These are phyloP conservation scores for Trichomalopsis sarcophagae DNA, from an alignment of 1,140 invertebrate species.

Conservation along the genomic window DNA sequence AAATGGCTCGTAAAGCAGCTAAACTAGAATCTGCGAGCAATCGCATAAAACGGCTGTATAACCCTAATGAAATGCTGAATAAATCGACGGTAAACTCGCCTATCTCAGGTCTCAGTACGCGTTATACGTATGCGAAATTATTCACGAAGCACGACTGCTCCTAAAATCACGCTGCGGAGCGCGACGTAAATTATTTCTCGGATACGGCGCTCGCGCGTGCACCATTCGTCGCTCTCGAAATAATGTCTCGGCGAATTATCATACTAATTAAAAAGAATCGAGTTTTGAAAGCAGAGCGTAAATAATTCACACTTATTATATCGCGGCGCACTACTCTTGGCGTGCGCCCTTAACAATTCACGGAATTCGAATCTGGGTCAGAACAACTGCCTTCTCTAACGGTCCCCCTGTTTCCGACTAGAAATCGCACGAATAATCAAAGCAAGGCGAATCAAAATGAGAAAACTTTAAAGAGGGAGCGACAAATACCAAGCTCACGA, in stretches of 20 bases:
- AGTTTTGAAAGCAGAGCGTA: background rate
- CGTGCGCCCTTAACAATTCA: background rate
- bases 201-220: too few species aligned
- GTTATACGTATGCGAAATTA: background rate
- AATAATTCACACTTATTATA: background rate
- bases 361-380: background rate
- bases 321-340: background rate
- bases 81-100: background rate
- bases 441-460: too few species aligned
- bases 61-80: slow-evolving; percentile 3
- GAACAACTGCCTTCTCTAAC: too few species aligned
- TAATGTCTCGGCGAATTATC: background rate
- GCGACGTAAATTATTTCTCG: too few species aligned
- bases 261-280: background rate
- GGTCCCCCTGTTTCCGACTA: too few species aligned
- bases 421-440: too few species aligned
- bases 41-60: background rate
- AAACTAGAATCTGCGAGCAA: background rate
- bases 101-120: background rate
- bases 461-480: too few species aligned
- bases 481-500: too few species aligned
- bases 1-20: background rate
- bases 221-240: too few species aligned
- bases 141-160: background rate
- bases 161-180: background rate